These are phyloP conservation scores for Amphiduros pacificus DNA, from an alignment of 2,888 invertebrate species.

Conservation along the genomic window DNA sequence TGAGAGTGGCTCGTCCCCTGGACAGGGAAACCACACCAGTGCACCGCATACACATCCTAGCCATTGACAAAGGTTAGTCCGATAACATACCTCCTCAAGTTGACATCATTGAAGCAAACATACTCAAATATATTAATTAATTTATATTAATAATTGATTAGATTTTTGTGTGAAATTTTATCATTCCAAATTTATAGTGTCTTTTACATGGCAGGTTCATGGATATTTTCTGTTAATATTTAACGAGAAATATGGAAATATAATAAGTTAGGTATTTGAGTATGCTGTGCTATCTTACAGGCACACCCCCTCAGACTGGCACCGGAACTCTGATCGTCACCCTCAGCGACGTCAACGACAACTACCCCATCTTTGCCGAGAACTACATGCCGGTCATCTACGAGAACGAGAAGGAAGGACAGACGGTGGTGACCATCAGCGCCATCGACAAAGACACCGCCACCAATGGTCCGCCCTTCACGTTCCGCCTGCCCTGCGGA, in stretches of 20 bases:
- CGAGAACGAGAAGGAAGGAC: slow-evolving; percentile 32
- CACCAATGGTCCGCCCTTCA: slow-evolving; percentile 71
- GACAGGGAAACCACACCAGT: slow-evolving; percentile 29
- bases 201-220: too few species aligned
- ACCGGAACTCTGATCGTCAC: slow-evolving; percentile 94
- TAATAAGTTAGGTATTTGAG: too few species aligned
- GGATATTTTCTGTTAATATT: too few species aligned
- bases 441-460: slow-evolving; percentile 52
- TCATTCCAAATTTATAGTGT: too few species aligned
- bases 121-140: too few species aligned
- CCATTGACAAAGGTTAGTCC: slow-evolving; percentile 33
- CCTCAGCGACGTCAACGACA: slow-evolving; percentile 94
- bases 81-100: too few species aligned
- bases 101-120: too few species aligned
- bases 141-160: too few species aligned
- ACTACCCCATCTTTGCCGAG: slow-evolving; percentile 84
- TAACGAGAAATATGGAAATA: too few species aligned
- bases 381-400: slow-evolving; percentile 57
- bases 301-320: slow-evolving; percentile 62
- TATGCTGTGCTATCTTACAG: too few species aligned
- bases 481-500: slow-evolving; percentile 60
- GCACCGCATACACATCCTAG: slow-evolving; percentile 31
- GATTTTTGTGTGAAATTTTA: too few species aligned
- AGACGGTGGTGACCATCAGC: slow-evolving; percentile 29
- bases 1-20: slow-evolving; percentile 22